phyloP scores from a whole-genome alignment of 2,888 invertebrate species.

The Ptychoptera albimana region DNA sequence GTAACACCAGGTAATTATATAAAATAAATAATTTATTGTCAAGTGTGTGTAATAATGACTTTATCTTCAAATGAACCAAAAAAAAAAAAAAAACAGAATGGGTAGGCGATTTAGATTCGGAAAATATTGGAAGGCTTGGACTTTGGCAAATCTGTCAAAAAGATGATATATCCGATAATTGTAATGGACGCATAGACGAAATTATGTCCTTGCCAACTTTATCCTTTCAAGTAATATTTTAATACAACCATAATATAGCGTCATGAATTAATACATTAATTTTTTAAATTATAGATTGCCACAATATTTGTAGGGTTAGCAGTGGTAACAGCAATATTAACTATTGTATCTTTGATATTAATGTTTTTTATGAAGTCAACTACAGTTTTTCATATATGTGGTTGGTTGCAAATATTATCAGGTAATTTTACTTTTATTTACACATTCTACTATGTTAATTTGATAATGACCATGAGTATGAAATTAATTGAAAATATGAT shows the following conservation, averaged over 20 bases:
- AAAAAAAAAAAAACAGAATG: constrained; percentile 53
- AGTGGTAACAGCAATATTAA: constrained; percentile 68
- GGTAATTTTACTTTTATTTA: constrained; percentile 42
- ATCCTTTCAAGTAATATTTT: constrained; percentile 46
- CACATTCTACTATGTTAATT: background rate
- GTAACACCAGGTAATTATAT: constrained; percentile 53
- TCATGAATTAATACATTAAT: background rate
- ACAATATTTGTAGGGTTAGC: constrained; percentile 80
- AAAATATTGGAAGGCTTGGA: constrained; percentile 82
- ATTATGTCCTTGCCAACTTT: constrained; percentile 66
- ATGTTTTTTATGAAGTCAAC: constrained; percentile 89
- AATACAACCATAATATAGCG: background rate
- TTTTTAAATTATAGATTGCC: constrained; percentile 37
- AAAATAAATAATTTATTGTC: background rate
- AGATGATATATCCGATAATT: constrained; percentile 63
- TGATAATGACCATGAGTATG: background rate
- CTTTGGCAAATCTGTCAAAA: constrained; percentile 77
- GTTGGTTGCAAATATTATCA: constrained; percentile 89
- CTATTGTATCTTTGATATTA: constrained; percentile 75
- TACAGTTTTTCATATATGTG: constrained; percentile 83
- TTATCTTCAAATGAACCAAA: background rate
- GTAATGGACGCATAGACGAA: constrained; percentile 70
- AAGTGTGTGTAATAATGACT: background rate
- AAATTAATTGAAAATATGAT: background rate
- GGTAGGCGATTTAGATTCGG: constrained; percentile 71